Base-by-base conservation (phyloP, 2,113 vertebrate genomes). In the Petrocephalus microphthalmus region DNA sequence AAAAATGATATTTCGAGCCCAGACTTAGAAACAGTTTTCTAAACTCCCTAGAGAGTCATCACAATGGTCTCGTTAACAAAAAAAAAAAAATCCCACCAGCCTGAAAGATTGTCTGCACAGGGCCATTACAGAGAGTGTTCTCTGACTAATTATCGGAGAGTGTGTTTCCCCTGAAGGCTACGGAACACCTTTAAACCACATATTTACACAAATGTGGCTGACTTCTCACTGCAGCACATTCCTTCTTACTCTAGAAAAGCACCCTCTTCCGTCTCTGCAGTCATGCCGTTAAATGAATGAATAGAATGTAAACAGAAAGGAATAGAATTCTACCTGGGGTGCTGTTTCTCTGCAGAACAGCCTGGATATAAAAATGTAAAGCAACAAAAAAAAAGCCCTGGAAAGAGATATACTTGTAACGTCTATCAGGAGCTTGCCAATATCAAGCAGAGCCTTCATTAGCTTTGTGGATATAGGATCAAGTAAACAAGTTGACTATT, bases 31-130 rank as follows among this genome's bases (percentile, higher is more conserved):
- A 78, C 33, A 19, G 29, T 78, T 78, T 78, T 78, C 2, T 29
- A 42, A 78, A 78, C 71, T 17, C 71, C 42, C 71, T 37, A 29
- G 71, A 78, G 71, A 42, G 5, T 42, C 71, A 78, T 78, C 71
- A 78, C 71, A 78, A 78, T 78, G 33, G 71, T 78, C 71, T 78
- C 13, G 71, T 78, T 78, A 78, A 78, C 71, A 78, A 37, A 74
- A n/a, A 74, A 33, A 74, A 74, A 74, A 37, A 74, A 71, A 5
- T 37, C 29, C 37, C 19, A 78, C 13, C 33, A 78, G 17, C 33
- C 71, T 78, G 29, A 78, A 78, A 78, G 33, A 78, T 42, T 78
- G 71, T 42, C 71, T 78, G 13, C 71, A 78, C 33, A 5, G 71
- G 29, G 29, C 71, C 15, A 78, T 78, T 42, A 78, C 33, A 42